Conservation (phyloP, 2,888 invertebrate genomes). For the Maniola hyperantus region DNA sequence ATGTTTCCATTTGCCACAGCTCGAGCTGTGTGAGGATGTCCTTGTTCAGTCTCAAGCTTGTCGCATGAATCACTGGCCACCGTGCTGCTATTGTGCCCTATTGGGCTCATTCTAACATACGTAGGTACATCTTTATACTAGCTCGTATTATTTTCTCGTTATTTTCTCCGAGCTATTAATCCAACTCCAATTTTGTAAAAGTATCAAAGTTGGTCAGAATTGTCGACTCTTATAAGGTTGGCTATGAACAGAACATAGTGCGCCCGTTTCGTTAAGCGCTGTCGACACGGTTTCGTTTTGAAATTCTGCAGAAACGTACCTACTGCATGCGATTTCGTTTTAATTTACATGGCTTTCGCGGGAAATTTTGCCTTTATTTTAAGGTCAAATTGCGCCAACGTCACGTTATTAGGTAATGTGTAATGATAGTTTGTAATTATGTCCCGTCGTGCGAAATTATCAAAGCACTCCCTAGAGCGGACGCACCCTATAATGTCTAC, state of each 20-base stretch:
- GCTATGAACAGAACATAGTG: conserved; percentile 27
- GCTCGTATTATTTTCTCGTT: conserved; percentile 40
- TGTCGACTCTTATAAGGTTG: conserved; percentile 29
- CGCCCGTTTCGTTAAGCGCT: conserved; percentile 29
- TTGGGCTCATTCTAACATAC: conserved; percentile 41
- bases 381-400: conserved; percentile 23
- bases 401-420: conserved; percentile 16
- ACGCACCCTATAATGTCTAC: conserved; percentile 11
- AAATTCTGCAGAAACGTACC: conserved; percentile 23
- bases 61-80: conserved; percentile 59
- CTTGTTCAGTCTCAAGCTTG: conserved; percentile 69
- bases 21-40: conserved; percentile 63
- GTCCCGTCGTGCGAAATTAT: conserved; percentile 14
- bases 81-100: conserved; percentile 62
- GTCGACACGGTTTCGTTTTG: conserved; percentile 38
- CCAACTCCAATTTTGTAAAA: conserved; percentile 23
- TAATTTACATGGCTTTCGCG: conserved; percentile 23
- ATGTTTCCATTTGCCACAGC: conserved; percentile 71
- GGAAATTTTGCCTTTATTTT: conserved; percentile 27
- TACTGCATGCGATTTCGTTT: conserved; percentile 26
- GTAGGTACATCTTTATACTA: conserved; percentile 50
- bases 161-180: conserved; percentile 36
- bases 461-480: conserved; percentile 23
- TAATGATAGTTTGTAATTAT: conserved; percentile 28
- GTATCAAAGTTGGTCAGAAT: conserved; percentile 28